Evolutionary conservation across 2,113 vertebrate species (phyloP).

Genomic region (Amblyornis subalaris): DNA sequence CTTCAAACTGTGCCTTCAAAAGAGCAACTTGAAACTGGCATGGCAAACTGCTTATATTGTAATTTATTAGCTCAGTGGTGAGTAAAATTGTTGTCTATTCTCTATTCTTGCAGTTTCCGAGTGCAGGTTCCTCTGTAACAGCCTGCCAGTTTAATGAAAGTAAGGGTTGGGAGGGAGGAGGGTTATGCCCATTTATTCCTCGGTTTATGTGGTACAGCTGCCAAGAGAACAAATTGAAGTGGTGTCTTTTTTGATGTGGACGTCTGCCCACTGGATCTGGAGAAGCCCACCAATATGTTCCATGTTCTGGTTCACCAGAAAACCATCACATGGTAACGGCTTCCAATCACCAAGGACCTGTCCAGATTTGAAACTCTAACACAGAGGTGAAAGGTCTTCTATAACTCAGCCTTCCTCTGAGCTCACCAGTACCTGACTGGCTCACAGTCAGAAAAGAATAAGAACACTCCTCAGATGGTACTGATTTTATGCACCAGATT

Average conservation of each 20-base stretch:
- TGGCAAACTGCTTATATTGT: neutral
- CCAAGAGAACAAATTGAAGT: neutral
- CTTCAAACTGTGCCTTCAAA: neutral
- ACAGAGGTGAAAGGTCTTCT: neutral
- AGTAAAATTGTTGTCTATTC: neutral
- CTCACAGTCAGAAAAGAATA: neutral
- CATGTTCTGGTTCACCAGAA: neutral
- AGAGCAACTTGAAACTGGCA: neutral
- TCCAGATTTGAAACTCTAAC: neutral
- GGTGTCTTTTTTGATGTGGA: neutral
- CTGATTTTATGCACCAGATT: neutral
- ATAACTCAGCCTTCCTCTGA: neutral
- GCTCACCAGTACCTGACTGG: neutral
- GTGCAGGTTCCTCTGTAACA: neutral
- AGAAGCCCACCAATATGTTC: neutral
- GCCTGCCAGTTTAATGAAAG: neutral
- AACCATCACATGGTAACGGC: neutral
- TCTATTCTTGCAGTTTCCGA: neutral
- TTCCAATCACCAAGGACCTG: neutral
- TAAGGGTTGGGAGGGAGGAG: neutral
- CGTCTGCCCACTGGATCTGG: neutral
- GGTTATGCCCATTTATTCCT: neutral
- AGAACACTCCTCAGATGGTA: neutral
- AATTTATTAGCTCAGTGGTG: neutral
- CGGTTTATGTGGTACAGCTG: neutral